Evolutionary conservation across 2,797 vertebrate species (phyloP).

Genomic region (Crenichthys baileyi): DNA sequence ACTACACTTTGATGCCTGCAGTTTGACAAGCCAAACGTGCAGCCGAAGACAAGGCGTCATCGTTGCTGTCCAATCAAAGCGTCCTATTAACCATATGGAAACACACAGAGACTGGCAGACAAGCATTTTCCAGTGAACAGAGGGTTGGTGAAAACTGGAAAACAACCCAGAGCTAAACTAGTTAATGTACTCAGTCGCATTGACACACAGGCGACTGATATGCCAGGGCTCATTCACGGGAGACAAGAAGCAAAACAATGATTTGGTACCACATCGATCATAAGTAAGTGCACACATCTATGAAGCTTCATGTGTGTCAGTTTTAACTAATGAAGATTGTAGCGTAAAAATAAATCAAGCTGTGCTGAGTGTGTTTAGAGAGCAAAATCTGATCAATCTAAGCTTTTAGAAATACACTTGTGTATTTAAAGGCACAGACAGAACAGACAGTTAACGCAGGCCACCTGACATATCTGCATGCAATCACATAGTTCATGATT

Average conservation of each 20-base stretch:
- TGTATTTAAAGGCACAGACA: background rate
- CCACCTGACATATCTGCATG: conserved; percentile 9
- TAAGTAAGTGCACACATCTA: conserved; percentile 24
- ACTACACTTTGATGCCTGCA: background rate
- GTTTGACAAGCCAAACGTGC: background rate
- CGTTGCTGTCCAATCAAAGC: background rate
- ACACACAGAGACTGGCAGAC: conserved; percentile 12
- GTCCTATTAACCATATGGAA: background rate
- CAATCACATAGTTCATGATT: conserved; percentile 44
- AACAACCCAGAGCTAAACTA: background rate
- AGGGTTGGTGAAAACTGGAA: background rate
- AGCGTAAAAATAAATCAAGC: conserved; percentile 11
- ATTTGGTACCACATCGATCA: conserved; percentile 26
- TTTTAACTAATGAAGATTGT: conserved; percentile 24
- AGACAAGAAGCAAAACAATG: conserved; percentile 13
- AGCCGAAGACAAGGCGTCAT: conserved; percentile 10
- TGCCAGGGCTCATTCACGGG: conserved; percentile 13
- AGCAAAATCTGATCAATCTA: conserved; percentile 21
- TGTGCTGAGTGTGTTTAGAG: conserved; percentile 19
- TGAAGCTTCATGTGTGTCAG: conserved; percentile 28
- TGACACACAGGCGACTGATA: background rate
- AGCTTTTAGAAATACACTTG: conserved; percentile 15
- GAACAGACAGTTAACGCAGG: conserved; percentile 5
- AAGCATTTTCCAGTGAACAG: background rate
- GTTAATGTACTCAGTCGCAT: background rate